Evolutionary conservation across 2,797 vertebrate genomes (phyloP), one percentile per base, ranked within the genome.

Genomic region (Cyclura pinguis): DNA sequence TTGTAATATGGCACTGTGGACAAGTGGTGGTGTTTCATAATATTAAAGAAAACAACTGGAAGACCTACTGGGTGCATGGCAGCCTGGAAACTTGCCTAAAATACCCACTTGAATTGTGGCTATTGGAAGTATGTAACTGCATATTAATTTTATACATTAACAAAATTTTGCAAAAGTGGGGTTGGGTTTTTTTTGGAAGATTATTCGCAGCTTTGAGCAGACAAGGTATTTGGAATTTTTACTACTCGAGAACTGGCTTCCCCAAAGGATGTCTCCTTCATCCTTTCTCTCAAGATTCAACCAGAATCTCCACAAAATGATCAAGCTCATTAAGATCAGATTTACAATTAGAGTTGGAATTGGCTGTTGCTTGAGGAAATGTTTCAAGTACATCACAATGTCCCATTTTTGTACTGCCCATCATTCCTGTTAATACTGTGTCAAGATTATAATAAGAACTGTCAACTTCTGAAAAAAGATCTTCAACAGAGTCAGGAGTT

Each of bases 301-400:
- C 98, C 90, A 99, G 98, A 95, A 99, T 99, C 97, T 99, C 98
- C 96, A 99, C 98, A 96, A 99, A 98, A 96, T 99, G 98, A 97
- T 99, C 99, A 95, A 98, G 98, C 97, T 99, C 98, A 0, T 98
- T 98, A 93, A 99, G 98, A 96, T 99, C 99, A n/a, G 98, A 97
- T 97, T 98, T 98, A 96, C 98, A 99, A 95, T 98, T 97, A 27
- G 98, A 92, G 93, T 97, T 94, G 85, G 98, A 97, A 94, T 97
- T 95, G 29, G 98, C 92, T 80, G 96, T 16, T 9, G 96, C 62
- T 27, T 98, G 97, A 55, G 98, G 97, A 91, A 99, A 98, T 24
- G 97, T 98, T 95, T 99, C 98, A 32, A 99, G 97, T 94, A 98
- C 97, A 55, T 98, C 98, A 55, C 98, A 98, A 12, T 98, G 98